Percentiles rank a stretch among this genome's conserved stretches.
Conservation (phyloP, 2,888 invertebrate genomes). For the Yponomeuta sedellus region DNA sequence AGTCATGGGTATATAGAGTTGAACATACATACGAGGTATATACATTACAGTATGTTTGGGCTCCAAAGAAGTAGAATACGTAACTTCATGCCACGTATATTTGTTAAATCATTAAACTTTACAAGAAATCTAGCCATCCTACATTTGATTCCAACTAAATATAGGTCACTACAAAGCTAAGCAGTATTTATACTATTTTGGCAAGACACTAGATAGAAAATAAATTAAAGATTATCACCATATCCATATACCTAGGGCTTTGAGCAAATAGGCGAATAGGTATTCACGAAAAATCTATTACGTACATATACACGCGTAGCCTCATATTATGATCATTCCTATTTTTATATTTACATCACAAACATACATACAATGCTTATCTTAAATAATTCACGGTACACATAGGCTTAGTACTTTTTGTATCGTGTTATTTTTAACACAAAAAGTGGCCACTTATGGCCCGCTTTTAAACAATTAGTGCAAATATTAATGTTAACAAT, state of each 20-base stretch:
- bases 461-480: slow-evolving; percentile 42
- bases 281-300: slow-evolving; percentile 49
- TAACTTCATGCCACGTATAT: too few species aligned
- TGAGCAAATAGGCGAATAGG: slow-evolving; percentile 51
- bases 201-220: slow-evolving; percentile 5
- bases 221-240: not conserved
- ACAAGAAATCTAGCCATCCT: slow-evolving; percentile 10
- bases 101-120: not conserved
- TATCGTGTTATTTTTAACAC: too few species aligned
- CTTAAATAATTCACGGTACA: not conserved
- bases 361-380: not conserved
- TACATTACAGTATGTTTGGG: too few species aligned
- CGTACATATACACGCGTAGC: slow-evolving; percentile 7
- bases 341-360: slow-evolving; percentile 21
- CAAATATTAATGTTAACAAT: slow-evolving; percentile 49
- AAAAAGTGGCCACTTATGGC: not conserved
- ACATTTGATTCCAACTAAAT: slow-evolving; percentile 1
- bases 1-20: too few species aligned
- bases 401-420: not conserved
- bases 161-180: slow-evolving; percentile 9
- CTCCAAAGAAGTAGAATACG: too few species aligned
- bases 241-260: slow-evolving; percentile 33
- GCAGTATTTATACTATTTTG: not conserved
- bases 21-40: too few species aligned
- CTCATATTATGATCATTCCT: slow-evolving; percentile 4